Evolutionary conservation across 1,140 invertebrate species (phyloP), one percentile per base, ranked within the genome.

Genomic region (Agrypnia vestita): DNA sequence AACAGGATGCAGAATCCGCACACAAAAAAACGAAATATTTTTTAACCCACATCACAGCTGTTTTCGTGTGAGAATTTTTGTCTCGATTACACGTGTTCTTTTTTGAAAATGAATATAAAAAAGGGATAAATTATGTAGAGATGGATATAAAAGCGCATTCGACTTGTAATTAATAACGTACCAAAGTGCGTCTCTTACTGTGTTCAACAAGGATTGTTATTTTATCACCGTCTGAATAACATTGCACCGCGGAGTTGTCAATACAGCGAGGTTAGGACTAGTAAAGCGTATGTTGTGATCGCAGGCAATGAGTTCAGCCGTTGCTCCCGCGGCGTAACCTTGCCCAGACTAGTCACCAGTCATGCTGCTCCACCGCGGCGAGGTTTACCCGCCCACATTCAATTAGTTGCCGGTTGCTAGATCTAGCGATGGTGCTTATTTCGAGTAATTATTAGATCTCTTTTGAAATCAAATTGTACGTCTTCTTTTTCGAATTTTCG

Each of bases 281-380:
- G 49, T 51, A 15, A 51, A 15, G 49, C 49, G 49, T 62, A 49
- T 62, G 59, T 43, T 64, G 67, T 71, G 67, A 51, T 71, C 67
- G 21, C 67, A 17, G 44, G 67, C 67, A 49, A 53, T 71, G 67
- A 71, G 67, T 71, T 71, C 67, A 71, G 67, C 46, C 67, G 15
- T 71, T 71, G 67, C 67, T 71, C 46, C 49, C 17, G 17, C 11
- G 67, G 35, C 9, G 46, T 47, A 51, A 51, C 46, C 67, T 67
- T 51, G 44, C 46, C 9, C 13, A 49, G 47, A 71, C 46, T 62
- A 21, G 49, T 15, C 49, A 15, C 49, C 49, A 17, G n/a, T 15
- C 53, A n/a, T 0, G 53, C 17, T 56, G 11, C 9, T 19, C 15
- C 55, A 59, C 15, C 15, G 9, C 15, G 55, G 15, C 17, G 55